Base-by-base conservation (phyloP, 92 coral and sea anemone genomes). In the Nematostella vectensis region DNA sequence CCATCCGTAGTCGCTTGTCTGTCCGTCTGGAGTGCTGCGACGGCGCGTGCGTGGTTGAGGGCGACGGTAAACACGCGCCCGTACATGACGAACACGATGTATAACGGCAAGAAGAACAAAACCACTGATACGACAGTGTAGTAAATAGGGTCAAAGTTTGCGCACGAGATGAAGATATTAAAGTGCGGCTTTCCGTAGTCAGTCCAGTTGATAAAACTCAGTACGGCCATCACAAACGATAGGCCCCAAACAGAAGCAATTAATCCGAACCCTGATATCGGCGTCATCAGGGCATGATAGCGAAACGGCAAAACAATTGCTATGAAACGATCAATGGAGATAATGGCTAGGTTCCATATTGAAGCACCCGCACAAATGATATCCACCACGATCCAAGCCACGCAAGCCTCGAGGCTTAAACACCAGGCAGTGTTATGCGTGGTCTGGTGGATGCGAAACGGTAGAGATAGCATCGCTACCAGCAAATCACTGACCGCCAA, bases 11-110 rank as follows among this genome's bases (percentile, higher is more conserved):
- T n/a, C n/a, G n/a, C n/a, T n/a, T n/a, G n/a, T n/a, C n/a, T 57
- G 25, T 68, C 55, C 4, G 57, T 44, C 28, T 85, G 83, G 25
- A 80, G 69, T 0, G 96, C 78, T 8, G 95, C 95, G 13, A 89
- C 81, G 1, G 96, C 95, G 37, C 74, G 78, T 0, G 96, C 95
- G 30, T 89, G 96, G 27, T 75, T 76, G 48, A 81, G 65, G 17
- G 96, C 96, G 44, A 89, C 94, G 1, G 68, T 72, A 48, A 85
- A 85, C 23, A 89, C 96, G 4, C 53, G 27, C 2, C 83, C 83
- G 47, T 89, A 89, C 80, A 83, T 80, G 26, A 85, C 65, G 24
- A 85, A 15, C 15, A 89, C 61, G 22, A 89, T 70, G 52, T 67
- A 30, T n/a, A 89, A 71, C 1, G 96, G 96, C 4, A 81, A 28